phyloP scores from a whole-genome alignment of 2,797 vertebrate genomes.

The Dendrocincla fuliginosa region DNA sequence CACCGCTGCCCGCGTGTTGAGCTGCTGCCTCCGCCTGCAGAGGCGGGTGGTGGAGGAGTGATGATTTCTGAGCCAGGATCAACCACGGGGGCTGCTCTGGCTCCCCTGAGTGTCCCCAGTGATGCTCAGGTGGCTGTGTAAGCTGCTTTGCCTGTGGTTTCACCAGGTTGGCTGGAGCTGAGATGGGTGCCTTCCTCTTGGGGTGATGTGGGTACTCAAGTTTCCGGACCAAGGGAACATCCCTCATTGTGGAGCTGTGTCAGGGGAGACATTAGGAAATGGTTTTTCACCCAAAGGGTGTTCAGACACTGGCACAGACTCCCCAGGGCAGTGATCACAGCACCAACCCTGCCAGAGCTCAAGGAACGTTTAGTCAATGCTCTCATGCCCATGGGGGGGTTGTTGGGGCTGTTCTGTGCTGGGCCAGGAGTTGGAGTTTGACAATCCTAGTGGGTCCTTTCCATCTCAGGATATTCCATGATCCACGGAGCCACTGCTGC shows the following conservation, averaged over 20 bases:
- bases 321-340: too few relatives aligned
- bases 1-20: not conserved
- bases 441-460: too few relatives aligned
- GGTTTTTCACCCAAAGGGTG: too few relatives aligned
- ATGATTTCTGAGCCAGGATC: not conserved
- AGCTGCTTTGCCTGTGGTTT: not conserved
- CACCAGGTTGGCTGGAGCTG: not conserved
- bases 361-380: too few relatives aligned
- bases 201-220: fast-evolving
- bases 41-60: not conserved
- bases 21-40: not conserved
- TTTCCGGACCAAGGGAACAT: not conserved
- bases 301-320: too few relatives aligned
- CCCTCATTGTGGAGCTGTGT: too few relatives aligned
- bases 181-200: not conserved
- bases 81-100: not conserved
- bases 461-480: too few relatives aligned
- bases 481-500: fast-evolving
- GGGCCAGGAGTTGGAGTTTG: too few relatives aligned
- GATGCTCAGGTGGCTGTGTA: not conserved
- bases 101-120: not conserved
- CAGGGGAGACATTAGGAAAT: too few relatives aligned
- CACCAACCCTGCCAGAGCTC: too few relatives aligned
- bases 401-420: too few relatives aligned
- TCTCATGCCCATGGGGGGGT: too few relatives aligned